A percentile compares a stretch with the other conserved stretches of the same genome.
Conservation (phyloP, 1,140 invertebrate species). For the Choristoneura fumiferana region DNA sequence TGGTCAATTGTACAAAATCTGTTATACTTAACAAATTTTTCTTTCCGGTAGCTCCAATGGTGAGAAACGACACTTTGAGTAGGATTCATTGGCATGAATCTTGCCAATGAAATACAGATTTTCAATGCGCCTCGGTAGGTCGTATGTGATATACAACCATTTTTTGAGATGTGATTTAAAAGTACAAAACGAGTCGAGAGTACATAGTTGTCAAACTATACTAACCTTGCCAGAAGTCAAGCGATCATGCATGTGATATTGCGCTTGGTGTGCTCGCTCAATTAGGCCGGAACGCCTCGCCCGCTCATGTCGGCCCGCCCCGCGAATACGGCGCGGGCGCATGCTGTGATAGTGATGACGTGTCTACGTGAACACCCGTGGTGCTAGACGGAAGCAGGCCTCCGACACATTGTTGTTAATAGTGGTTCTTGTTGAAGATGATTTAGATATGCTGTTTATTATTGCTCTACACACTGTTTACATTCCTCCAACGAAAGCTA, state of each 20-base stretch:
- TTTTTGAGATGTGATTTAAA: conserved; percentile 47
- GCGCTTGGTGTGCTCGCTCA: conserved; percentile 1
- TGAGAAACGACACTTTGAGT: neutral
- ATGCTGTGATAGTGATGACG: conserved; percentile 52
- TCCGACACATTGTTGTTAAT: conserved; percentile 62
- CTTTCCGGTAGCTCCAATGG: neutral
- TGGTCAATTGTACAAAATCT: conserved; percentile 4
- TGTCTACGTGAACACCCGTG: conserved; percentile 51
- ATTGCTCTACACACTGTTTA: conserved; percentile 70
- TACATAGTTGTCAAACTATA: conserved; percentile 6
- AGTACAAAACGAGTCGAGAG: conserved; percentile 49
- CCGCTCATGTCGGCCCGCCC: too few species aligned
- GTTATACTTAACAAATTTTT: neutral
- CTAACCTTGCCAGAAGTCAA: conserved; percentile 16
- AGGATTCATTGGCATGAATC: too few species aligned
- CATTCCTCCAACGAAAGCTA: conserved; percentile 73
- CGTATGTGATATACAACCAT: conserved; percentile 27
- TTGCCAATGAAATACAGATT: conserved; percentile 25
- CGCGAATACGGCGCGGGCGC: too few species aligned
- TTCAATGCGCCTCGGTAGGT: conserved; percentile 21
- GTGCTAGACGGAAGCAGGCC: conserved; percentile 63
- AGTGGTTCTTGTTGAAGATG: conserved; percentile 58
- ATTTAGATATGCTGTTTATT: conserved; percentile 56
- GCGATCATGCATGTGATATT: neutral
- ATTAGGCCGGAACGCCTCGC: neutral